phyloP scores from a whole-genome alignment of 92 coral and sea anemone genomes.

The Muricea muricata region DNA sequence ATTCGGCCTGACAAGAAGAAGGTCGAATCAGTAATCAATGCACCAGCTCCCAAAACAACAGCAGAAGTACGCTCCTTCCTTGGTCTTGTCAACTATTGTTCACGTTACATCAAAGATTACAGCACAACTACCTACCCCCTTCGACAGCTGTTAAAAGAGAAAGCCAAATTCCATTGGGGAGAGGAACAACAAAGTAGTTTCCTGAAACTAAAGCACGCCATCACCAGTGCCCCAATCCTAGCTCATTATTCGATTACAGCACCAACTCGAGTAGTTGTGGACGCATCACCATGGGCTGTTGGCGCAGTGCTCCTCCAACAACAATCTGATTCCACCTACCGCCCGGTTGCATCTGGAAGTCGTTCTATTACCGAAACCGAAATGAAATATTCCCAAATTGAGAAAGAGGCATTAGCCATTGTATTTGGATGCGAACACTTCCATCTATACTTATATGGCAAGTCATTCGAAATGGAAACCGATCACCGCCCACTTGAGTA shows the following conservation, averaged over 20 bases:
- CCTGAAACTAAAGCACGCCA: constrained; percentile 28
- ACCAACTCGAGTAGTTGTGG: constrained; percentile 22
- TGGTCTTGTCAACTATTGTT: constrained; percentile 5
- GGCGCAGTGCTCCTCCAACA: constrained; percentile 12
- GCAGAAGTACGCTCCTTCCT: constrained; percentile 54
- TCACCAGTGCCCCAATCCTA: constrained; percentile 49
- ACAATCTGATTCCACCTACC: constrained; percentile 16
- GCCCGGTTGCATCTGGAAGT: constrained; percentile 38
- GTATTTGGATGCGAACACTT: constrained; percentile 66
- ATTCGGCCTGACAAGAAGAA: too few relatives aligned
- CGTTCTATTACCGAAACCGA: constrained; percentile 45
- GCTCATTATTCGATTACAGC: constrained; percentile 58
- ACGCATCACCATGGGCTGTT: constrained; percentile 40
- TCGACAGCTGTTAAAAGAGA: constrained; percentile 43
- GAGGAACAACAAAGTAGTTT: constrained; percentile 37
- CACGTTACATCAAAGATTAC: constrained; percentile 59
- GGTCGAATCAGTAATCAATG: constrained; percentile 44
- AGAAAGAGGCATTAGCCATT: constrained; percentile 29
- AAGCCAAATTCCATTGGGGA: constrained; percentile 44
- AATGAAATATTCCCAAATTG: constrained; percentile 50
- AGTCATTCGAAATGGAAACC: constrained; percentile 59
- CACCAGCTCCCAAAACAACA: constrained; percentile 56
- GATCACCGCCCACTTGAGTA: constrained; percentile 61
- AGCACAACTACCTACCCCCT: constrained; percentile 62
- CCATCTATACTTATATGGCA: constrained; percentile 60